Base-by-base conservation (phyloP, 2,888 invertebrate species). In the Calameuta filiformis region DNA sequence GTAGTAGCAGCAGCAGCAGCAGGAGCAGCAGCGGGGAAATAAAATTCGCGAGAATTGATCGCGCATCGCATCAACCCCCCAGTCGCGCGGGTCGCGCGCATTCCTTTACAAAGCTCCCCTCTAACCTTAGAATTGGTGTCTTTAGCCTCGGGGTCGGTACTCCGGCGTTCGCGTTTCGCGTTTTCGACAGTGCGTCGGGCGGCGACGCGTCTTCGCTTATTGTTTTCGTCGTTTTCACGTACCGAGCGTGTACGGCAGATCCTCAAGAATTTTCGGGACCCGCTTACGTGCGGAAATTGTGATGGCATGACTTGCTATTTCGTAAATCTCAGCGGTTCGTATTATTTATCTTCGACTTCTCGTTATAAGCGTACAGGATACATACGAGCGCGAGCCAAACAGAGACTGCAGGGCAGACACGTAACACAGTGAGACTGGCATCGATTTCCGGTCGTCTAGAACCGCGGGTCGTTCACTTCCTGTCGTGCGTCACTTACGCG, bases 11-110 rank as follows among this genome's bases (percentile, higher is more conserved):
- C 90, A 88, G 73, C 86, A 86, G 75, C 89, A 87, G 35, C 89
- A 88, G 68, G 86, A 86, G 71, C 35, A 80, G 77, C 75, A 79
- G 81, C 77, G 81, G 81, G 79, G 83, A 86, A 86, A 87, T 86
- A 86, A 88, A 87, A 86, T 87, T 83, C 84, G 83, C 84, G 85
- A 87, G 85, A 86, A 88, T 87, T 87, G 87, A 88, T 88, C 86
- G 87, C 84, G 83, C 86, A 87, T 87, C 84, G 83, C 82, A 79
- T 77, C 69, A 73, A 80, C 79, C 76, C 69, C 78, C 78, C 76
- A 71, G 79, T 77, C 76, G 76, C 82, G 79, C 82, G 83, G 81
- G 85, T 86, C 86, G 87, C 81, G 85, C 87, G 86, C 85, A 88
- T 88, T 88, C 83, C 85, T 84, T 85, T 78, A 79, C 82, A 78